phyloP scores from a whole-genome alignment of 2,888 invertebrate species.

The Iselma pallidipennis region DNA sequence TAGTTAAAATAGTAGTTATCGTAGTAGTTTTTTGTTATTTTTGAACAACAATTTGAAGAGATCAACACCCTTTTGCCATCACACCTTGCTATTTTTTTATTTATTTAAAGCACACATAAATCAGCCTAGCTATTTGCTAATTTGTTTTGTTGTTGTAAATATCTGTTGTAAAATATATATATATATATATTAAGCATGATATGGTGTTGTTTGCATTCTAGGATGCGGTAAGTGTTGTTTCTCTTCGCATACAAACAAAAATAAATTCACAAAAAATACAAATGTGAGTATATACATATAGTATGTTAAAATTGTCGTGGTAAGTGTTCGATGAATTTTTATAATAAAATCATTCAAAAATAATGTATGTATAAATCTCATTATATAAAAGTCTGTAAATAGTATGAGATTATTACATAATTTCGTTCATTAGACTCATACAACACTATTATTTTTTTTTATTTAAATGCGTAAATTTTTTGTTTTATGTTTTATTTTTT shows the following conservation, averaged over 20 bases:
- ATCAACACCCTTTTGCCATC: no score
- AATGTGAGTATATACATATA: constrained; percentile 42
- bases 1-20: no score
- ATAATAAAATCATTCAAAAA: no score
- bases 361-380: no score
- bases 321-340: constrained; percentile 37
- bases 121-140: not conserved
- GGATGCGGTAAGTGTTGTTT: constrained; percentile 57
- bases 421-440: no score
- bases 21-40: not conserved
- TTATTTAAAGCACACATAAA: not conserved
- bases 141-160: not conserved
- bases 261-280: constrained; percentile 30
- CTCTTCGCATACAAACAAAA: constrained; percentile 36
- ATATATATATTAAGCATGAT: constrained; percentile 42
- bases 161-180: not conserved
- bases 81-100: constrained; percentile 7
- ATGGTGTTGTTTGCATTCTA: constrained; percentile 56
- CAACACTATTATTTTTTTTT: no score
- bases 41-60: not conserved
- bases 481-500: no score
- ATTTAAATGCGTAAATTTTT: no score
- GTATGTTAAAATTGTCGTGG: constrained; percentile 38
- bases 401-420: no score
- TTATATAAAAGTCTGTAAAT: no score